phyloP scores from a whole-genome alignment of 2,888 invertebrate species.

The Stramonita haemastoma region DNA sequence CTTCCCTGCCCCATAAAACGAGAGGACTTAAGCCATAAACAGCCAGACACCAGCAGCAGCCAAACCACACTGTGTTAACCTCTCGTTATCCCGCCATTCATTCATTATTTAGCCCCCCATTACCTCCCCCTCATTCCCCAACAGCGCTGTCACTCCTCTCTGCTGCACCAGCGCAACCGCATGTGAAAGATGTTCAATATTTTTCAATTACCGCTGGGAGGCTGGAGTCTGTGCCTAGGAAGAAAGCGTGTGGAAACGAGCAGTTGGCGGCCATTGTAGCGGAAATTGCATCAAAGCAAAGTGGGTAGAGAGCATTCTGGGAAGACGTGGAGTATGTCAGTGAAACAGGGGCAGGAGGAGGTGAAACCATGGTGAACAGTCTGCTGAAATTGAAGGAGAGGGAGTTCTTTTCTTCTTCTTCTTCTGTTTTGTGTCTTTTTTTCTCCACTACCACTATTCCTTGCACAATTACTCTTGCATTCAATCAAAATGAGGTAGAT shows the following conservation, averaged over 20 bases:
- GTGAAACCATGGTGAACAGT: neutral
- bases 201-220: slow-evolving; percentile 33
- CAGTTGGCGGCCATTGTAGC: slow-evolving; percentile 37
- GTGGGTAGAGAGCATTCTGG: slow-evolving; percentile 28
- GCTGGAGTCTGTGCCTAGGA: slow-evolving; percentile 5
- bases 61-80: slow-evolving; percentile 41
- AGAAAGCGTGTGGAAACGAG: slow-evolving; percentile 37
- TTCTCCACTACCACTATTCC: too few species aligned
- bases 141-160: slow-evolving; percentile 27
- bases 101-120: slow-evolving; percentile 42
- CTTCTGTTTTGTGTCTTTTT: too few species aligned
- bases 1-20: neutral
- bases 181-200: slow-evolving; percentile 33
- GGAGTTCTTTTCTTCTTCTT: too few species aligned
- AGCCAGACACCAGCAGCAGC: neutral
- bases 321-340: neutral
- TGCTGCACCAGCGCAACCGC: slow-evolving; percentile 5
- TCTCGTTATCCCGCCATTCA: slow-evolving; percentile 39
- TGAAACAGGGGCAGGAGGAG: neutral
- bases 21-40: slow-evolving; percentile 3
- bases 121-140: slow-evolving; percentile 12
- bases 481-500: too few species aligned
- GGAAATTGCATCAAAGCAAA: slow-evolving; percentile 29
- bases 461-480: too few species aligned
- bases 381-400: neutral